Base-by-base conservation (phyloP, 2,888 invertebrate genomes). In the Ophion costatus region DNA sequence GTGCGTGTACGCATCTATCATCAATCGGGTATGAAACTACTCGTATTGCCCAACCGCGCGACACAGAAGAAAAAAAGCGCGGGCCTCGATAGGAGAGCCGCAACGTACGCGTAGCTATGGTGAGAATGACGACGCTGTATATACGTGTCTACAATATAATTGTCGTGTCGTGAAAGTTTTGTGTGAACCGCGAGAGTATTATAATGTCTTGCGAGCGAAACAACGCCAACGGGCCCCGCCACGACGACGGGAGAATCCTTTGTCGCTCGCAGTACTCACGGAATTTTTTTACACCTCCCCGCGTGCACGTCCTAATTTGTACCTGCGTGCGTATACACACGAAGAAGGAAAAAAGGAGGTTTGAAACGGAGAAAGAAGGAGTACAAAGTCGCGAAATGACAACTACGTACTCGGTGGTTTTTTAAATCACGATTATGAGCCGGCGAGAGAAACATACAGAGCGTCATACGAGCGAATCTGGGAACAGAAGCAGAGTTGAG, bases 91-190 rank as follows among this genome's bases (percentile, higher is more conserved):
- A 69, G 69, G 59, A 77, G 42, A 69, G 59, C 33, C 33, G 20
- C 10, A 4, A 14, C 6, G 38, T 5, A 33, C n/a, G 51, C 69
- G 67, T 38, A 22, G 38, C 67, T 17, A 69, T 20, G 38, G 42
- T 73, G 75, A 75, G 63, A 56, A 59, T 56, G 22, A 57, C 20
- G 66, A 77, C 57, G 17, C 14, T 59, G 51, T 67, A 66, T 45
- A 57, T 29, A 67, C 66, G 77, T 57, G 77, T n/a, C 11, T 33
- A 66, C 76, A 67, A 69, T 77, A 24, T 76, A 76, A 77, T 77
- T 69, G 77, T 77, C 77, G 22, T 38, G 70, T 77, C 69, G 77
- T 69, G 77, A 77, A 77, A 77, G 77, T 77, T 77, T 77, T 77
- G 77, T 77, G 77, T 42, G 69, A 67, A 67, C 77, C 69, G 69